Conservation (phyloP, 2,113 vertebrate genomes). For the Phyllostomus hastatus region DNA sequence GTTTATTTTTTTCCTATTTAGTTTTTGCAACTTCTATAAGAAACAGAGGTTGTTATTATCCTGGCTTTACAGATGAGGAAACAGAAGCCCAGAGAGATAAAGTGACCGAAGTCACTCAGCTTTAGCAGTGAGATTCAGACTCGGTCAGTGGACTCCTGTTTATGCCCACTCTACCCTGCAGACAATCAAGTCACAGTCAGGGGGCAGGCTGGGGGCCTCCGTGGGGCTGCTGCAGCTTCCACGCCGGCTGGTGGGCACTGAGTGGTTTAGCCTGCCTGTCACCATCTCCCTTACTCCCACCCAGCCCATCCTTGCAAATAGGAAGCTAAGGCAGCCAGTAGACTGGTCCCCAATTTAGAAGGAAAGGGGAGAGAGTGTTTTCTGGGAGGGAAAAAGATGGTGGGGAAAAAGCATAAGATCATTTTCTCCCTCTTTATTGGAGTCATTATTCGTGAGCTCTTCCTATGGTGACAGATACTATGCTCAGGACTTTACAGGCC, state of each 20-base stretch:
- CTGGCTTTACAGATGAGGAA: background rate
- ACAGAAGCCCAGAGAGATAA: slow-evolving; percentile 3
- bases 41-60: background rate
- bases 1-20: background rate
- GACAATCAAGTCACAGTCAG: background rate
- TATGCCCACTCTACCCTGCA: background rate
- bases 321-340: background rate
- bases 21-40: background rate
- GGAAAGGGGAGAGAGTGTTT: background rate
- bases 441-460: background rate
- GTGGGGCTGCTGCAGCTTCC: background rate
- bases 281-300: background rate
- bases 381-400: background rate
- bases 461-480: background rate
- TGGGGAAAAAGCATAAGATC: background rate
- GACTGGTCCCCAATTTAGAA: background rate
- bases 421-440: background rate
- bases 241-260: background rate
- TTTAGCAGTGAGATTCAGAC: background rate
- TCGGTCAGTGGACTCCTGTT: background rate
- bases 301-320: background rate
- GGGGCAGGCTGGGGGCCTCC: background rate
- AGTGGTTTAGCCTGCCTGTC: background rate
- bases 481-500: background rate
- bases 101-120: background rate